Base-by-base conservation (phyloP, 1,140 invertebrate species). In the Sycobia sp. region DNA sequence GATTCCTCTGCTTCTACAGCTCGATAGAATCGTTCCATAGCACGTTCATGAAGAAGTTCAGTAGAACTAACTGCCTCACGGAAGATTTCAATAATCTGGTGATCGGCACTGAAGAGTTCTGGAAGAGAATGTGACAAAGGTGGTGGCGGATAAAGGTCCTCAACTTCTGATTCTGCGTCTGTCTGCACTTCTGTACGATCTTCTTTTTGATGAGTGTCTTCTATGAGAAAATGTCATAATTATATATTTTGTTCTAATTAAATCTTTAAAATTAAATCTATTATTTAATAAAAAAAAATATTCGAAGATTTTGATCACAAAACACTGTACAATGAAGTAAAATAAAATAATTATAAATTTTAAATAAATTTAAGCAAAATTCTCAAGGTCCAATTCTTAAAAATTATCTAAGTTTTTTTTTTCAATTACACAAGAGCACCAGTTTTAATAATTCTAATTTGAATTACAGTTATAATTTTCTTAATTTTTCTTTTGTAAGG, bases 91-190 rank as follows among this genome's bases (percentile, higher is more conserved):
- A 81, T 66, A 2, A 83, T 62, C 39, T 78, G 69, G 50, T 80
- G 74, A 38, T 80, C 75, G 0, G 74, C 67, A 55, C 83, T 85
- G 67, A 88, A 86, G 43, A 93, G 73, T 73, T 92, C 91, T 0
- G 91, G 91, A 2, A 91, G 86, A 1, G 91, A 93, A 20, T 92
- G 79, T 0, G 91, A 94, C 57, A 92, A 84, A 1, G 90, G 90
- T 1, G 91, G 90, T 27, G 90, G 87, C 46, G 88, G 82, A n/a
- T n/a, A n/a, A 13, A 87, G 76, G 54, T 86, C 84, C 47, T 88
- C 85, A 63, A 50, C 50, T 23, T 55, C 53, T 0, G 16, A 39
- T n/a, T 63, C 46, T 38, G 13, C 44, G 10, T n/a, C n/a, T n/a
- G n/a, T n/a, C 36, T 41, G 49, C 34, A n/a, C 22, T 20, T 2